Base-by-base conservation (phyloP, 1,140 invertebrate species). In the Scaptomyza pallida region DNA sequence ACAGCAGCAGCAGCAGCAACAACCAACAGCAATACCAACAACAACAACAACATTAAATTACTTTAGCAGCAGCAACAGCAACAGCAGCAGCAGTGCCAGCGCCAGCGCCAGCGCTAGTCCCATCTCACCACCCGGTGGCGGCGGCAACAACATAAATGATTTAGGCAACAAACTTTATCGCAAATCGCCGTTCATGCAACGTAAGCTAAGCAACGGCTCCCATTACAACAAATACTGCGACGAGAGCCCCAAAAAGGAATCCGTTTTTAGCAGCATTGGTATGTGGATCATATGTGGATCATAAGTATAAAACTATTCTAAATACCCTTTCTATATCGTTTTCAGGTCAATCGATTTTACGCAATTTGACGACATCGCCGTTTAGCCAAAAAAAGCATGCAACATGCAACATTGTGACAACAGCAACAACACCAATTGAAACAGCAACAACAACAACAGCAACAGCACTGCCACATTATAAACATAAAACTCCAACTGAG, bases 381-480 rank as follows among this genome's bases (percentile, higher is more conserved):
- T 91, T 91, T 17, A 91, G 90, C 65, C 90, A 91, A 81, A 91
- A 91, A 74, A 90, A 89, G 75, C 76, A 85, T 41, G 40, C 73
- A 43, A 8, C 55, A 37, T n/a, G n/a, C n/a, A n/a, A n/a, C n/a
- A 59, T 35, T 59, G 50, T 68, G 4, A 62, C 52, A 15, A 37
- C 62, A 9, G 50, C 64, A 51, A 37, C 71, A 64, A 60, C 73
- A 13, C 44, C 71, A 21, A 61, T 52, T 30, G 40, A 41, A 12
- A 2, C 21, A 8, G 21, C 23, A 35, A n/a, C 56, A 47, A 4
- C 40, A 41, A 37, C 43, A 56, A 9, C 45, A 55, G 45, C 65
- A 57, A 56, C 55, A 70, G 48, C 77, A 63, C 72, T 78, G 68
- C 80, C 76, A 47, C 79, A 67, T 41, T 71, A 64, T 55, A 62